A percentile compares a stretch with the other conserved stretches of the same genome.
These are phyloP conservation scores for Pelosia muscerda DNA, from an alignment of 2,888 invertebrate species.

Conservation along the genomic window DNA sequence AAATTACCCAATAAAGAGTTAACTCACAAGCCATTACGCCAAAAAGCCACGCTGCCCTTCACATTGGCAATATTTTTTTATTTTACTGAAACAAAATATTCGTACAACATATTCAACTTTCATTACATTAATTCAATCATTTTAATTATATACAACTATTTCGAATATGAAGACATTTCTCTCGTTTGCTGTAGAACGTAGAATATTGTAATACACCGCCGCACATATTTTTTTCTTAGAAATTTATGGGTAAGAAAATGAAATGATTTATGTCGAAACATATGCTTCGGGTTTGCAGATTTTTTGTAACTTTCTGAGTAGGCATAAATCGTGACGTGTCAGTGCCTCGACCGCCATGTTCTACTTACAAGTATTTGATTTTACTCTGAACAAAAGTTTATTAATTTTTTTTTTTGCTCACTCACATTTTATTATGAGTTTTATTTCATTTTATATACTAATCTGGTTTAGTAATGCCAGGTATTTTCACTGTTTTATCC, in stretches of 20 bases:
- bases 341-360: background rate
- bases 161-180: background rate
- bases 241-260: conserved; percentile 9
- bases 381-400: background rate
- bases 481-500: too few species aligned
- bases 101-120: too few species aligned
- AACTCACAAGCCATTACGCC: background rate
- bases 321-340: conserved; percentile 12
- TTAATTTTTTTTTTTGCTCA: conserved; percentile 6
- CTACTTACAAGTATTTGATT: conserved; percentile 10
- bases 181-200: background rate
- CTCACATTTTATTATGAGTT: background rate
- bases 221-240: conserved; percentile 1
- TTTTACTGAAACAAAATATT: background rate
- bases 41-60: background rate
- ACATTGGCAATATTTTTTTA: background rate
- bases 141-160: background rate
- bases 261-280: conserved; percentile 17
- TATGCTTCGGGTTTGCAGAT: conserved; percentile 14
- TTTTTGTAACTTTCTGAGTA: conserved; percentile 14
- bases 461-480: too few species aligned
- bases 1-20: too few species aligned
- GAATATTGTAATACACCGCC: conserved; percentile 7
- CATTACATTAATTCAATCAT: background rate
- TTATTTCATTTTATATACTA: too few species aligned